Conservation (phyloP, 2,888 invertebrate species). For the Drepanosiphum platanoidis region DNA sequence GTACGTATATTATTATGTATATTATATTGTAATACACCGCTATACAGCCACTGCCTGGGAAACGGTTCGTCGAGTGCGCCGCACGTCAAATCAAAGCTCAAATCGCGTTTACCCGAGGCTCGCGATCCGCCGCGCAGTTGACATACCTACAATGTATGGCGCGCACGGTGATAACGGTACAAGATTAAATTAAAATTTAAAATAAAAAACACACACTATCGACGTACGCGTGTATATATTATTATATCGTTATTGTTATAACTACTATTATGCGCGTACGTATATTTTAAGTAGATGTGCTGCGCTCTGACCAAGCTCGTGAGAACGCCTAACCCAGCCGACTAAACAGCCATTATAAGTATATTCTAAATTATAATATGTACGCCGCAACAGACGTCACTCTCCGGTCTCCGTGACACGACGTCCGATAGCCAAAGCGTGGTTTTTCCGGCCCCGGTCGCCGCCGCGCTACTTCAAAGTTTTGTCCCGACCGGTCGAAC, state of each 20-base stretch:
- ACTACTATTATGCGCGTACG: not conserved
- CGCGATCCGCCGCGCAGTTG: not conserved
- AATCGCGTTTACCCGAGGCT: too few relatives aligned
- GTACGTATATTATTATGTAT: constrained; percentile 8
- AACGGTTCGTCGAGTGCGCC: not conserved
- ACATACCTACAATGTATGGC: not conserved
- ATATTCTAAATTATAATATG: too few relatives aligned
- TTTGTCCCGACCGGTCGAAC: constrained; percentile 6
- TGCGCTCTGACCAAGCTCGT: constrained; percentile 8
- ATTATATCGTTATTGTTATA: not conserved
- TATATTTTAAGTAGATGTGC: not conserved
- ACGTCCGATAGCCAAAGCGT: too few relatives aligned
- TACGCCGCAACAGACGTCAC: constrained; percentile 32
- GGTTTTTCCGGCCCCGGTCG: too few relatives aligned
- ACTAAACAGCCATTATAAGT: constrained; percentile 15
- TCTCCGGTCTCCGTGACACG: too few relatives aligned
- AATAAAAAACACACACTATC: not conserved
- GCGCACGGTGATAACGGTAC: constrained; percentile 30
- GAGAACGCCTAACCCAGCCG: constrained; percentile 26
- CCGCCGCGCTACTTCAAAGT: not conserved
- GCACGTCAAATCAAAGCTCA: constrained; percentile 21
- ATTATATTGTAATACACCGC: not conserved
- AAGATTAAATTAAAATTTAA: constrained; percentile 3
- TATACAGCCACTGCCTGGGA: constrained; percentile 28
- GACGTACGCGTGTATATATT: not conserved